These are phyloP conservation scores for Pterostichus madidus DNA, from an alignment of 2,888 invertebrate species.

Conservation along the genomic window DNA sequence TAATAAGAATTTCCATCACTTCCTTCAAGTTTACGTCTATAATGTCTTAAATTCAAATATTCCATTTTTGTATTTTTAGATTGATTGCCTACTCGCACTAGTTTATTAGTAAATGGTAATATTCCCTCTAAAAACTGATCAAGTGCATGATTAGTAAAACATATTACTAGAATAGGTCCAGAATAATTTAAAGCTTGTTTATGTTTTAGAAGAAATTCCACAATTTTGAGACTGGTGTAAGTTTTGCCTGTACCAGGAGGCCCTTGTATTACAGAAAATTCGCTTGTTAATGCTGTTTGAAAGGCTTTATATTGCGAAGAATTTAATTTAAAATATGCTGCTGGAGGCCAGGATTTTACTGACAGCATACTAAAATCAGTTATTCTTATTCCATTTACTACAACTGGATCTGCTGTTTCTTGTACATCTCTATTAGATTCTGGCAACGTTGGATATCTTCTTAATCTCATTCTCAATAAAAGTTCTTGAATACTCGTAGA, in stretches of 20 bases:
- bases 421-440: too few species aligned
- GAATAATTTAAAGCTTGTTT: conserved; percentile 71
- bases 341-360: conserved; percentile 77
- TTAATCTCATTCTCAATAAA: not conserved
- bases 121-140: conserved; percentile 91
- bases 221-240: conserved; percentile 86
- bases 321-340: conserved; percentile 79
- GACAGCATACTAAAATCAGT: conserved; percentile 21
- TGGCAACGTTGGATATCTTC: not conserved
- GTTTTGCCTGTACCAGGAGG: conserved; percentile 92
- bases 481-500: too few species aligned
- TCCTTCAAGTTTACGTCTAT: not conserved
- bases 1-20: not conserved
- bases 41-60: conserved; percentile 79
- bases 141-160: conserved; percentile 92
- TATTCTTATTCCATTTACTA: not conserved
- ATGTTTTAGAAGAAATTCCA: conserved; percentile 82
- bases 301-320: conserved; percentile 83
- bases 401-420: not conserved
- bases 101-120: conserved; percentile 79
- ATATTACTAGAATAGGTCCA: conserved; percentile 86
- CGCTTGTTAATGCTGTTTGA: conserved; percentile 82
- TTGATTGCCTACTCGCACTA: conserved; percentile 86
- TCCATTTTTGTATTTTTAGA: conserved; percentile 81
- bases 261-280: conserved; percentile 88